Percentiles rank a stretch among this genome's conserved stretches.
Conservation (phyloP, 2,888 invertebrate species). For the Autographa pulchrina region DNA sequence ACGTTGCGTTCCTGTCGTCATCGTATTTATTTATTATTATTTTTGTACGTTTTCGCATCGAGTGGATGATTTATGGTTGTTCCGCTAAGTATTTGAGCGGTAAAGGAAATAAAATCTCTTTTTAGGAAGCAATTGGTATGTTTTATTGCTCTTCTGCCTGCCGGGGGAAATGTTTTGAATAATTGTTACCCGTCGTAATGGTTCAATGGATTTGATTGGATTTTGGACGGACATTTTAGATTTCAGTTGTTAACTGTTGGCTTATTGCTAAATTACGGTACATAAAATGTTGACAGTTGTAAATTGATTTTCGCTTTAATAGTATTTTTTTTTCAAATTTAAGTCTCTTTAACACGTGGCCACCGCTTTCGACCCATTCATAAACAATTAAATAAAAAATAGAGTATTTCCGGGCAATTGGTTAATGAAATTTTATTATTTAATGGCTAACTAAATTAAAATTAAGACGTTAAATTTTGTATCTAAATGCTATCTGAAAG, state of each 20-base stretch:
- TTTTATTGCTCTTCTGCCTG: slow-evolving; percentile 37
- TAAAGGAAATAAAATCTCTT: slow-evolving; percentile 43
- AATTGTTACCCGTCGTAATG: slow-evolving; percentile 25
- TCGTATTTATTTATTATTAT: slow-evolving; percentile 44
- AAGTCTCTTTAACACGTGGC: too few relatives aligned
- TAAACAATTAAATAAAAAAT: slow-evolving; percentile 26
- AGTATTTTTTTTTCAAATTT: too few relatives aligned
- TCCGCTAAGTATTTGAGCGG: slow-evolving; percentile 29
- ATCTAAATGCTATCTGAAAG: too few relatives aligned
- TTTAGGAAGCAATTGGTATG: slow-evolving; percentile 47
- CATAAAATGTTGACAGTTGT: background rate
- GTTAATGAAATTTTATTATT: background rate
- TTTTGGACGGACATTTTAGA: slow-evolving; percentile 27
- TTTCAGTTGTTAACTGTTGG: slow-evolving; percentile 18
- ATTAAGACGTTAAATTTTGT: too few relatives aligned
- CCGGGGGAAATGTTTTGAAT: slow-evolving; percentile 36
- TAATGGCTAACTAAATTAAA: background rate
- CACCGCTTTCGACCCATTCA: slow-evolving; percentile 30
- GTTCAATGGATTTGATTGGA: slow-evolving; percentile 27
- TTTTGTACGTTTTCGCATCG: slow-evolving; percentile 36
- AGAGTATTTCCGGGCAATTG: slow-evolving; percentile 15
- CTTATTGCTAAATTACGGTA: background rate
- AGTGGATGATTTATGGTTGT: slow-evolving; percentile 36
- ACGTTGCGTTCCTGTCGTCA: slow-evolving; percentile 26
- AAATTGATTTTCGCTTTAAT: too few relatives aligned